These are phyloP conservation scores for Pilophorus perplexus DNA, from an alignment of 2,888 invertebrate species.

Conservation along the genomic window DNA sequence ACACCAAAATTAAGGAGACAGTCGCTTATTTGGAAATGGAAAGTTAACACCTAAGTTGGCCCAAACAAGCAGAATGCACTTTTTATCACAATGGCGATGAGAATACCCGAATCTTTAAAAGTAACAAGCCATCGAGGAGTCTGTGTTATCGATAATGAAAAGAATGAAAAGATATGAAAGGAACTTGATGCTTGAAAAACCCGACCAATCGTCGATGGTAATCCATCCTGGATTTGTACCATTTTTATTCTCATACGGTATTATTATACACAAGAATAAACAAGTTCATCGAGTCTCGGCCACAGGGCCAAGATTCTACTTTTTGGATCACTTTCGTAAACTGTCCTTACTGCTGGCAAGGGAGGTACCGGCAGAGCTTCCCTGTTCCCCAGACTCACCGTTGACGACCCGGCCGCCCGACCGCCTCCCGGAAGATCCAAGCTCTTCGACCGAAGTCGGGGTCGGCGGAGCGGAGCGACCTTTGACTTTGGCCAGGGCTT, in stretches of 20 bases:
- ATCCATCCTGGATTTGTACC: too few relatives aligned
- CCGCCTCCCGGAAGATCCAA: constrained; percentile 50
- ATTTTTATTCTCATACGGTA: constrained; percentile 2
- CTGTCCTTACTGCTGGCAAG: constrained; percentile 52
- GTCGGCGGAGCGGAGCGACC: constrained; percentile 51
- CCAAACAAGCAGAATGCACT: too few relatives aligned
- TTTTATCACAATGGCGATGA: too few relatives aligned
- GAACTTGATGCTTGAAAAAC: too few relatives aligned
- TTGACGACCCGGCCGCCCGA: constrained; percentile 48
- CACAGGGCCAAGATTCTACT: constrained; percentile 27
- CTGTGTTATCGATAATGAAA: too few relatives aligned
- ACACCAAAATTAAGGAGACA: too few relatives aligned
- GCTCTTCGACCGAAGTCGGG: constrained; percentile 52
- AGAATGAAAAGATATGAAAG: too few relatives aligned
- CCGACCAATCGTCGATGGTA: too few relatives aligned
- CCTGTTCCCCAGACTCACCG: constrained; percentile 50
- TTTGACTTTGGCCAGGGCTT: constrained; percentile 57
- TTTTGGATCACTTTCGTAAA: constrained; percentile 51
- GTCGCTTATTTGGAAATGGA: too few relatives aligned
- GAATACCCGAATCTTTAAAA: too few relatives aligned
- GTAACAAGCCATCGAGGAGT: too few relatives aligned
- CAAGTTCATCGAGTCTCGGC: constrained; percentile 12
- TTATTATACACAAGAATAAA: constrained; percentile 9
- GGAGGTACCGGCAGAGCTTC: constrained; percentile 51
- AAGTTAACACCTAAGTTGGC: too few relatives aligned